Conservation (phyloP, 2,888 invertebrate species). For the Cylindroiulus punctatus region DNA sequence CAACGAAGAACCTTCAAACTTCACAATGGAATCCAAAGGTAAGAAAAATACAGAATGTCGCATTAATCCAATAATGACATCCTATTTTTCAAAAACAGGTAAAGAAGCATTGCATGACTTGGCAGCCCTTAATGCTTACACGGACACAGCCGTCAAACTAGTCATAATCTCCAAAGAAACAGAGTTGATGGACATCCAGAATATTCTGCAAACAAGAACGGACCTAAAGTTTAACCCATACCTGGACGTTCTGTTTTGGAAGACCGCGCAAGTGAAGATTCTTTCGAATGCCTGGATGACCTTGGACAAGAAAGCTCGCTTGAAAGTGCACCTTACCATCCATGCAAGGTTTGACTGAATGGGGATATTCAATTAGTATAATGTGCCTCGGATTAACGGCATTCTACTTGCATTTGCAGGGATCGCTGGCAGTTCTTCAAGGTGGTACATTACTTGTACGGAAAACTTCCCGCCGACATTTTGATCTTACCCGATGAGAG, state of each 20-base stretch:
- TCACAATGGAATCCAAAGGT: background rate
- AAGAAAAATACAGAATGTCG: too few relatives aligned
- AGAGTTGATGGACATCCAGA: background rate
- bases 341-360: background rate
- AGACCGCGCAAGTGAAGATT: background rate
- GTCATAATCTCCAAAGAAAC: slow-evolving; percentile 38
- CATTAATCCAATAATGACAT: background rate
- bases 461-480: slow-evolving; percentile 36
- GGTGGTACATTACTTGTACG: slow-evolving; percentile 53
- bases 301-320: background rate
- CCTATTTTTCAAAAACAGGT: background rate
- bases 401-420: slow-evolving; percentile 33
- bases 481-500: slow-evolving; percentile 26
- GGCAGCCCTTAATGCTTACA: slow-evolving; percentile 12
- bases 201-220: background rate
- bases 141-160: background rate
- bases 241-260: slow-evolving; percentile 18
- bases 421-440: slow-evolving; percentile 38
- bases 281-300: background rate
- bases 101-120: background rate
- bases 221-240: background rate
- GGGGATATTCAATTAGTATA: background rate
- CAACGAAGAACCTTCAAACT: background rate
- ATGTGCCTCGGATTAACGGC: background rate
- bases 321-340: slow-evolving; percentile 19